Evolutionary conservation across 2,113 vertebrate genomes (phyloP).

Genomic region (Argyrosomus japonicus): DNA sequence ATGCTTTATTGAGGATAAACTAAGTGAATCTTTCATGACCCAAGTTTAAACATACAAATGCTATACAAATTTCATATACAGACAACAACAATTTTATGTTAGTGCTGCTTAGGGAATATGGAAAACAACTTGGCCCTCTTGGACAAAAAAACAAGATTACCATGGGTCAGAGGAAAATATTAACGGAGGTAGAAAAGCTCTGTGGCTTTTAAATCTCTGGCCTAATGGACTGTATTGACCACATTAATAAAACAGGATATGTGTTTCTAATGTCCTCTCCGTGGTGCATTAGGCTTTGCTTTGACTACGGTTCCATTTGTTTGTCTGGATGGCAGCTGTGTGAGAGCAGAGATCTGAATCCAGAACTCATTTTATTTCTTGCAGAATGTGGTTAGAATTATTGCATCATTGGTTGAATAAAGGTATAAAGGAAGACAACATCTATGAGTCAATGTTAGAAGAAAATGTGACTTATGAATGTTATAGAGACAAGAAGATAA

Average conservation of each 20-base stretch:
- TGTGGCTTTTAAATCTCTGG: constrained; percentile 79
- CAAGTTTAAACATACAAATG: not conserved
- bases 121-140: constrained; percentile 37
- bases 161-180: constrained; percentile 73
- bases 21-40: not conserved
- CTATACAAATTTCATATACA: constrained; percentile 13
- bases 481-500: not conserved
- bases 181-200: constrained; percentile 75
- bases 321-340: constrained; percentile 63
- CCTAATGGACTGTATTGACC: constrained; percentile 85
- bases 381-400: constrained; percentile 27
- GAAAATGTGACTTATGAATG: constrained; percentile 13
- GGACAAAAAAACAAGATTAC: constrained; percentile 32
- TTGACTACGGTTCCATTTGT: constrained; percentile 70
- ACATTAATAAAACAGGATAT: constrained; percentile 85
- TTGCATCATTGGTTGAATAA: constrained; percentile 9
- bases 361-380: constrained; percentile 61
- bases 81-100: constrained; percentile 16
- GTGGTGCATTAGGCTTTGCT: constrained; percentile 79
- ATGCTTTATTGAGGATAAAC: not conserved
- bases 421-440: not conserved
- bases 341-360: constrained; percentile 43
- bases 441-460: not conserved
- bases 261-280: constrained; percentile 81
- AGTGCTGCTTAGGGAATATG: constrained; percentile 12